Evolutionary conservation across 2,113 vertebrate species (phyloP), one percentile per base, ranked within the genome.

Genomic region (Plestiodon gilberti): DNA sequence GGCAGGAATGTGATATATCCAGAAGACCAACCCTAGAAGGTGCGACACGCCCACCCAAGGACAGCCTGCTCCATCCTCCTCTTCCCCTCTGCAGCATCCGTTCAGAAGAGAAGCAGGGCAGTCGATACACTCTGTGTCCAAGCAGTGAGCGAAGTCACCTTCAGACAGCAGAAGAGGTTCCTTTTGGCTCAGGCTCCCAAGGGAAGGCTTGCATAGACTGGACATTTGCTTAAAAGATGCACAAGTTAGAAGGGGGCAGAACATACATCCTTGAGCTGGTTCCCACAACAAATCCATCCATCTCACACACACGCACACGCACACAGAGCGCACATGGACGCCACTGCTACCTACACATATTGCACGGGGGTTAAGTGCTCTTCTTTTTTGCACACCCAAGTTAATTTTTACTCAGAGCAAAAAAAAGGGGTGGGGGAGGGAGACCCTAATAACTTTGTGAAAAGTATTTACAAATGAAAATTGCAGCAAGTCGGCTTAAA

Each of bases 351-450:
- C 93, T 95, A 96, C 92, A 96, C 93, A 93, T 96, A 97, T 97
- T 97, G 96, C 96, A 97, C 96, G 87, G 85, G 91, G 95, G 90
- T 86, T 95, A 97, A 97, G 96, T 96, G 96, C 96, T 97, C 93
- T 95, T 93, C 93, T 93, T 93, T n/a, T 59, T 95, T 94, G 96
- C 95, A 96, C 94, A 95, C 93, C 94, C 94, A 95, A 94, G 94
- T 94, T 92, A 94, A 95, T 92, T 95, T 96, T 96, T 95, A 96
- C 93, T 96, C 93, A 94, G 95, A 96, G 94, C 93, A 96, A 96
- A 96, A 96, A 97, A 93, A 91, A 23, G 15, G 9, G 22, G 38
- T 8, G 22, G 40, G 40, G 74, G 11, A 22, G 33, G 64, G 23
- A 33, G 17, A 59, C 33, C 64, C 64, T 70, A 85, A 96, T 95